Evolutionary conservation across 2,797 vertebrate genomes (phyloP).

Genomic region (Brachyalestes nurse): DNA sequence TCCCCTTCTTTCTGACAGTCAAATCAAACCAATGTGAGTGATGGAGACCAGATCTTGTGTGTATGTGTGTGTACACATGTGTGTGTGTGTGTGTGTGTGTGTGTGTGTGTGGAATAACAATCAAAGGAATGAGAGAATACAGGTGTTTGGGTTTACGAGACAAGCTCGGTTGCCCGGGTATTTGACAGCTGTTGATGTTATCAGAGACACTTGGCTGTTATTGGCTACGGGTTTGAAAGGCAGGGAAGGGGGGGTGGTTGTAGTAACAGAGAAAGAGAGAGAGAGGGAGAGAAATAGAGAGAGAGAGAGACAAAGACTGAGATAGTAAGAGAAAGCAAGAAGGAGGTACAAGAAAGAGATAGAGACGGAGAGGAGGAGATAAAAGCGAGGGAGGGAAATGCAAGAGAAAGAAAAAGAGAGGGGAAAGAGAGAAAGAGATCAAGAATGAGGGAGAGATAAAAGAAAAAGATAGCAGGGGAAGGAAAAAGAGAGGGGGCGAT

Average conservation of each 20-base stretch:
- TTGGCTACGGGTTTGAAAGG: conserved; percentile 80
- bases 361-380: too few relatives aligned
- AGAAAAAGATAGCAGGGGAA: too few relatives aligned
- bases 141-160: conserved; percentile 96
- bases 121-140: conserved; percentile 92
- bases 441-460: too few relatives aligned
- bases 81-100: conserved; percentile 31
- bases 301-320: too few relatives aligned
- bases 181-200: conserved; percentile 93
- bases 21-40: conserved; percentile 89
- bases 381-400: too few relatives aligned
- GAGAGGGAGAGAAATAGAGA: too few relatives aligned
- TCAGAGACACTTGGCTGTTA: conserved; percentile 84
- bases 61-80: background rate
- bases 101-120: conserved; percentile 82
- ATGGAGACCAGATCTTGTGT: conserved; percentile 74
- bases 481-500: too few relatives aligned
- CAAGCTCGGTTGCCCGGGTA: conserved; percentile 88
- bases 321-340: too few relatives aligned
- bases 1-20: conserved; percentile 83
- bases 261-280: background rate
- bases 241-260: conserved; percentile 45
- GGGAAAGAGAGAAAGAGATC: too few relatives aligned
- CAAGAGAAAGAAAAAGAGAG: too few relatives aligned
- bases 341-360: too few relatives aligned